These are phyloP conservation scores for Prorops nasuta DNA, from an alignment of 1,140 invertebrate genomes.

Conservation along the genomic window DNA sequence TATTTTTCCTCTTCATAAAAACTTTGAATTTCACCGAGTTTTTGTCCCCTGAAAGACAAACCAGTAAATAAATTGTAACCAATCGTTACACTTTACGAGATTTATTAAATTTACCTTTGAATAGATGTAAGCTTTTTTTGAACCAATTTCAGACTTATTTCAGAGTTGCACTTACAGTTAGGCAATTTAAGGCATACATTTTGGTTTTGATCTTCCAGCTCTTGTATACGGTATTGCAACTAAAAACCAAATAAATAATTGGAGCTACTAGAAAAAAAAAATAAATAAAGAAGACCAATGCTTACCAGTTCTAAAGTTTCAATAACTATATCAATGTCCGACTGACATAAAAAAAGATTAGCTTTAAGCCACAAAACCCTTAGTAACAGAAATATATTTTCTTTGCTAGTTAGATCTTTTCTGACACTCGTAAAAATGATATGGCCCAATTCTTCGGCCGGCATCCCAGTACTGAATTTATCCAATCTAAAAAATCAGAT, in stretches of 20 bases:
- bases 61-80: too few species aligned
- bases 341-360: constrained; percentile 56
- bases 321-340: constrained; percentile 54
- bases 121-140: constrained; percentile 56
- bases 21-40: constrained; percentile 58
- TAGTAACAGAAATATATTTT: constrained; percentile 48
- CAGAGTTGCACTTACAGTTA: constrained; percentile 57
- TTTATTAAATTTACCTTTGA: constrained; percentile 50
- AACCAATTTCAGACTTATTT: constrained; percentile 47
- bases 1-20: constrained; percentile 65
- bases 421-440: constrained; percentile 52
- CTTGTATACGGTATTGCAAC: constrained; percentile 46
- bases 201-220: constrained; percentile 36
- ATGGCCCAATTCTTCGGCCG: constrained; percentile 48
- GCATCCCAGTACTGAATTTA: constrained; percentile 44
- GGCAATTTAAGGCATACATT: constrained; percentile 48
- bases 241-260: constrained; percentile 25
- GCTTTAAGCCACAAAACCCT: constrained; percentile 59
- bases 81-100: too few species aligned
- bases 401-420: constrained; percentile 44
- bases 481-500: constrained; percentile 24
- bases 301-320: constrained; percentile 51
- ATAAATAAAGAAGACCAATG: constrained; percentile 4
- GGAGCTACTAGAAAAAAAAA: too few species aligned
- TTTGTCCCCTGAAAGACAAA: constrained; percentile 53